phyloP scores from a whole-genome alignment of 2,888 invertebrate genomes.

The Stegana nigrithorax region DNA sequence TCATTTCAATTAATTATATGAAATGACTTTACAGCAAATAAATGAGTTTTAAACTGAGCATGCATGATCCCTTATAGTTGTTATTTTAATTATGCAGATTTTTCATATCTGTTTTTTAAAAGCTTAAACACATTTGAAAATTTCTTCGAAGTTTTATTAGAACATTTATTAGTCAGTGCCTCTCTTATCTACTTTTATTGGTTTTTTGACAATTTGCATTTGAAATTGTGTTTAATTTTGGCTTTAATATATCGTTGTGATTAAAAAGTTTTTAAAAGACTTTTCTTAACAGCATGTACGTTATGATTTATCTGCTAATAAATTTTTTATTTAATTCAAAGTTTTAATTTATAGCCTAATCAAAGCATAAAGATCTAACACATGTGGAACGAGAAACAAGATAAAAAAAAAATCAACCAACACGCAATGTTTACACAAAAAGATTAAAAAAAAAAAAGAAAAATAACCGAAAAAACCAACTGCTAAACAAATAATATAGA shows the following conservation, averaged over 20 bases:
- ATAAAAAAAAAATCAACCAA: neutral
- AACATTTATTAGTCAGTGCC: too few relatives aligned
- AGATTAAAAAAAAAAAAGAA: neutral
- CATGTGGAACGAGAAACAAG: neutral
- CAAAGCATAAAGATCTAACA: neutral
- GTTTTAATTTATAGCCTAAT: neutral
- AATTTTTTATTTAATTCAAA: neutral
- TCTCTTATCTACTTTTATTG: neutral
- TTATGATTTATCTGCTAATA: slow-evolving; percentile 9
- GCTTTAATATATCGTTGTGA: too few relatives aligned
- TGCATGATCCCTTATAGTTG: neutral
- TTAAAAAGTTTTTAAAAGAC: too few relatives aligned
- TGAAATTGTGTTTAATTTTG: too few relatives aligned
- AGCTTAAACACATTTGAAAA: neutral
- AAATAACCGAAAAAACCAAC: neutral
- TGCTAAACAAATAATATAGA: neutral
- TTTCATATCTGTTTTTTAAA: neutral
- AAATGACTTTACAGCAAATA: neutral
- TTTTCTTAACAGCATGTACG: neutral
- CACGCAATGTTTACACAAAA: neutral
- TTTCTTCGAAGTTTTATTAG: too few relatives aligned
- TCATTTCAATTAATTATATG: slow-evolving; percentile 9
- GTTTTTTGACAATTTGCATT: too few relatives aligned
- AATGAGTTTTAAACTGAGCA: neutral
- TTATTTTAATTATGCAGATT: neutral